A percentile compares a stretch with the other conserved stretches of the same genome.
Conservation (phyloP, 2,888 invertebrate species). For the Pycnomerus fuliginosus region DNA sequence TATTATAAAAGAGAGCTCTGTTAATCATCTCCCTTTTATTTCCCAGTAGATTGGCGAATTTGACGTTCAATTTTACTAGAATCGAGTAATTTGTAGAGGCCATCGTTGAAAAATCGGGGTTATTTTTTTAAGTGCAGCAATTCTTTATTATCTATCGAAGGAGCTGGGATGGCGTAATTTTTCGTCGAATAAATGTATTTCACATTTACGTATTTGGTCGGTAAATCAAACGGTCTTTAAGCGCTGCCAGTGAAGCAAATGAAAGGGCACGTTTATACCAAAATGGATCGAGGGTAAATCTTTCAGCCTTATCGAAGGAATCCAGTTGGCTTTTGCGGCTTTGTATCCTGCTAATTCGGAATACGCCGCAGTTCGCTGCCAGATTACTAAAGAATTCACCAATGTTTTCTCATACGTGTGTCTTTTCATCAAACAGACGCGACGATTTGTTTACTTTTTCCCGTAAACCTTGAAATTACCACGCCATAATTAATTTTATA, state of each 20-base stretch:
- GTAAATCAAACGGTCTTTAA: constrained; percentile 46
- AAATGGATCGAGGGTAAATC: constrained; percentile 48
- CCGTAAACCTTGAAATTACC: not conserved
- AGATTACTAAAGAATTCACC: constrained; percentile 36
- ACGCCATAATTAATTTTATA: constrained; percentile 29
- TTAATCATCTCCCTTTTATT: too few species aligned
- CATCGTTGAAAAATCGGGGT: not conserved
- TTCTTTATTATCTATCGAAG: constrained; percentile 10
- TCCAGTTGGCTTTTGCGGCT: constrained; percentile 48
- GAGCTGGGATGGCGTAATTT: constrained; percentile 18
- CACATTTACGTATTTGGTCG: constrained; percentile 44
- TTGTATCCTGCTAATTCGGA: constrained; percentile 51
- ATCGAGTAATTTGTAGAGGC: too few species aligned
- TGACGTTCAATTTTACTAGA: too few species aligned
- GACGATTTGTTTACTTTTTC: not conserved
- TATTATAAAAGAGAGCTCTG: too few species aligned
- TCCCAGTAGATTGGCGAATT: too few species aligned
- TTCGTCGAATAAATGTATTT: constrained; percentile 37
- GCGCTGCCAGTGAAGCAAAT: constrained; percentile 43
- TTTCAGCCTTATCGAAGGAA: constrained; percentile 50
- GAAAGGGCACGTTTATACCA: constrained; percentile 45
- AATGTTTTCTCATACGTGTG: constrained; percentile 27
- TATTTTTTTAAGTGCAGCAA: constrained; percentile 8
- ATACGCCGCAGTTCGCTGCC: constrained; percentile 37
- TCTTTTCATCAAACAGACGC: constrained; percentile 1